A percentile compares a stretch with the other conserved stretches of the same genome.
Evolutionary conservation across 1,140 invertebrate genomes (phyloP).

Genomic region (Nomia melanderi): DNA sequence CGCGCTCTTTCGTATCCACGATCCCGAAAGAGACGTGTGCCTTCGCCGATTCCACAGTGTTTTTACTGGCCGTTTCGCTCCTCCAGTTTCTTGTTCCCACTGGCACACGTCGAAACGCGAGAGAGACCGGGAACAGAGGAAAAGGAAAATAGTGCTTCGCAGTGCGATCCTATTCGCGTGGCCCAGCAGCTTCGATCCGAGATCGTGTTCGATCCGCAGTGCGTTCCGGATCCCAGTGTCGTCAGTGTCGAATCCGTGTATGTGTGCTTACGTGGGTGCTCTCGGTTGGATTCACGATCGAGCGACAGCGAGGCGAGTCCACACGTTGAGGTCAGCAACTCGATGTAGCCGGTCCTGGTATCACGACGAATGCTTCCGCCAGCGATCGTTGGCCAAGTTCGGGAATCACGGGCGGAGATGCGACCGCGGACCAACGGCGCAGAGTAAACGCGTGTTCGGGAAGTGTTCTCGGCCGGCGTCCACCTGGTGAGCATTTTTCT

Average conservation of each 20-base stretch:
- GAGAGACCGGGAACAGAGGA: neutral
- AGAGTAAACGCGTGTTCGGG: conserved; percentile 44
- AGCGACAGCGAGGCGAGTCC: neutral
- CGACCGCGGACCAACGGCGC: conserved; percentile 25
- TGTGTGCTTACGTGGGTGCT: conserved; percentile 51
- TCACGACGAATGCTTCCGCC: conserved; percentile 38
- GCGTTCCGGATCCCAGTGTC: conserved; percentile 8
- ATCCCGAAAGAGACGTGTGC: conserved; percentile 23
- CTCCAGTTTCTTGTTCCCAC: neutral
- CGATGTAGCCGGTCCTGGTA: conserved; percentile 31
- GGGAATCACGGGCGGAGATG: conserved; percentile 48
- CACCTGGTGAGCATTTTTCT: conserved; percentile 43
- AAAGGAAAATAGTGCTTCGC: neutral
- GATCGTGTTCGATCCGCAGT: neutral
- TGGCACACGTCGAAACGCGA: neutral
- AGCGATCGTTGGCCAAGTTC: conserved; percentile 15
- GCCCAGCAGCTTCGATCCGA: too few species aligned
- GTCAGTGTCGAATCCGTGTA: conserved; percentile 25
- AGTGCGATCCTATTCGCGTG: neutral
- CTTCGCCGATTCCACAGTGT: neutral
- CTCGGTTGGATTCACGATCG: neutral
- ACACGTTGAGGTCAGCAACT: neutral
- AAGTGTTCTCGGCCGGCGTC: conserved; percentile 36
- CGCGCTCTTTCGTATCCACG: conserved; percentile 68
- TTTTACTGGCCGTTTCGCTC: neutral